These are phyloP conservation scores for Turnix velox DNA, from an alignment of 2,113 vertebrate genomes.

Conservation along the genomic window DNA sequence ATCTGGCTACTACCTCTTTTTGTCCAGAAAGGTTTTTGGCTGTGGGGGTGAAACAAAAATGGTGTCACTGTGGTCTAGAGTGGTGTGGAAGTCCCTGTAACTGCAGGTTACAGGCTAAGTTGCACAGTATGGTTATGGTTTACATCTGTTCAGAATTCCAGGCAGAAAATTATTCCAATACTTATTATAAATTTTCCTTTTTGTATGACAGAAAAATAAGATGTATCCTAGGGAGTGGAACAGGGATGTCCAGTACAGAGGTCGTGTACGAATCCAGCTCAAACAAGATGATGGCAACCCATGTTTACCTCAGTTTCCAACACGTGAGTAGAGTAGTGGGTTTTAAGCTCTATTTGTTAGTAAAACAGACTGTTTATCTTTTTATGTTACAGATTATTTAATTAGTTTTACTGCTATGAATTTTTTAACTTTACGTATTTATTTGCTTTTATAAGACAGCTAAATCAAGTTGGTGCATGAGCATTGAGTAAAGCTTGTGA, in stretches of 20 bases:
- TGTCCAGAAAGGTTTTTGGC: neutral
- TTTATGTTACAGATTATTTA: neutral
- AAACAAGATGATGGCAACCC: slow-evolving; percentile 87
- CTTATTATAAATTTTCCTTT: neutral
- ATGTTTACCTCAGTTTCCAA: slow-evolving; percentile 85
- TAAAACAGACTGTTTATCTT: neutral
- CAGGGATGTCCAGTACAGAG: slow-evolving; percentile 88
- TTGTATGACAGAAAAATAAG: slow-evolving; percentile 78
- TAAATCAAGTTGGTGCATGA: neutral
- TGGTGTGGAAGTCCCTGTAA: neutral
- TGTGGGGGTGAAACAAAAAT: neutral
- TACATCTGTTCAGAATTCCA: neutral
- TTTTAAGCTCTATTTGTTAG: neutral
- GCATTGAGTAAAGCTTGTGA: neutral
- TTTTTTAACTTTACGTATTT: neutral
- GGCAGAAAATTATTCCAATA: neutral
- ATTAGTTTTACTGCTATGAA: neutral
- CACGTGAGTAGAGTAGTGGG: slow-evolving; percentile 77
- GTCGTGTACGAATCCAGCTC: slow-evolving; percentile 89
- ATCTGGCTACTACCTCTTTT: neutral
- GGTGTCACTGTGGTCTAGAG: neutral
- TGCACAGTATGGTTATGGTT: fast-evolving
- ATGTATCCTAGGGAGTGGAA: slow-evolving; percentile 97
- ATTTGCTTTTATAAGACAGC: neutral
- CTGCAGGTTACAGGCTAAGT: neutral